A percentile compares a stretch with the other conserved stretches of the same genome.
phyloP scores from a whole-genome alignment of 2,113 vertebrate genomes.

The Arothron firmamentum region DNA sequence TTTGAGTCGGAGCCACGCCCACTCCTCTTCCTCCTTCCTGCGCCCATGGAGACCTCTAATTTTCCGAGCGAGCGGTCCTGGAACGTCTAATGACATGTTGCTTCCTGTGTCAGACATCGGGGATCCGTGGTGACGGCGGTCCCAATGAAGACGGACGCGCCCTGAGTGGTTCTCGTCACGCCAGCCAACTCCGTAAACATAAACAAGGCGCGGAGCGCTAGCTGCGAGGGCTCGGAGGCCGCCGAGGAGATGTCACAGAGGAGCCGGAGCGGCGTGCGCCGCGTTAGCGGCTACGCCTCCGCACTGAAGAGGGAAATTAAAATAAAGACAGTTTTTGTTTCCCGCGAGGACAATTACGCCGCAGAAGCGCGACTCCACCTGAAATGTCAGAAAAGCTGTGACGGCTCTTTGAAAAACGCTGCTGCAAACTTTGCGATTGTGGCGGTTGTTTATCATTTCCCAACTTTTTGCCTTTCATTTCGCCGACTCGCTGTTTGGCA shows the following conservation, averaged over 20 bases:
- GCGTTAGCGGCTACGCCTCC: constrained; percentile 35
- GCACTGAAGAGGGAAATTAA: constrained; percentile 1
- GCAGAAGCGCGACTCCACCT: constrained; percentile 10
- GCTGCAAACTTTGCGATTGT: constrained; percentile 34
- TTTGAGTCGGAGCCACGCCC: background rate
- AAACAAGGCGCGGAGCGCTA: constrained; percentile 46
- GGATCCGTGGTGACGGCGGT: constrained; percentile 63
- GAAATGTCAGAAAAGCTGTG: constrained; percentile 19
- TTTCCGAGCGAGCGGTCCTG: constrained; percentile 71
- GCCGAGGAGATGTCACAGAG: constrained; percentile 57
- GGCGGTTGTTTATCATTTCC: constrained; percentile 30
- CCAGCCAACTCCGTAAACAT: constrained; percentile 66
- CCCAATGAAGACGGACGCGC: constrained; percentile 55
- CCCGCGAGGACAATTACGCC: constrained; percentile 39
- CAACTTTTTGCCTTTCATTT: constrained; percentile 17
- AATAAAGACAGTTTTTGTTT: constrained; percentile 15
- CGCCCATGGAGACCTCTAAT: constrained; percentile 65
- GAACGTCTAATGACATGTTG: constrained; percentile 75
- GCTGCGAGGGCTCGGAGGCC: constrained; percentile 35
- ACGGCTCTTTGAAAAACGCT: constrained; percentile 2
- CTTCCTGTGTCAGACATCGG: constrained; percentile 45
- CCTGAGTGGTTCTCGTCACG: constrained; percentile 54
- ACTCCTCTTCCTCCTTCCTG: no score
- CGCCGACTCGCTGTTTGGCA: constrained; percentile 13
- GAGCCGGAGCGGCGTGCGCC: constrained; percentile 17